Evolutionary conservation across 2,888 invertebrate species (phyloP), one percentile per base, ranked within the genome.

Genomic region (Erpobdella octoculata): DNA sequence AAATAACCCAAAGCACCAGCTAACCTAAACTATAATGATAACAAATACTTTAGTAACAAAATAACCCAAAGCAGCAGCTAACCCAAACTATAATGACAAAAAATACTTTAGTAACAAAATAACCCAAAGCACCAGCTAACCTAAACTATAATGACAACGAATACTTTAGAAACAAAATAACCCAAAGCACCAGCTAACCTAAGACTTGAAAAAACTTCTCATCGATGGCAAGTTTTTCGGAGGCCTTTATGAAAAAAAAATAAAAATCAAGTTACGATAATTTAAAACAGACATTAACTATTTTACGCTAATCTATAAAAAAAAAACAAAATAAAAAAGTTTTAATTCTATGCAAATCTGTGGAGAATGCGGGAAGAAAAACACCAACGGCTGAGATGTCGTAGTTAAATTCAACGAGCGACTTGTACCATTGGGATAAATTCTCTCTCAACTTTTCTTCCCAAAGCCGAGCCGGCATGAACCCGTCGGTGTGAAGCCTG

Each of bases 391-490:
- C 4, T 5, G 1, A 72, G 4, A 73, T 79, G 66, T 83, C 80
- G 18, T 81, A 80, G 73, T 83, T 83, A 61, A 78, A 79, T 65
- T 80, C 80, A 37, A 83, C 79, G 76, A 84, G 85, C 53, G 83
- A 77, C 77, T 85, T 86, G 79, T 86, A 87, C 87, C 87, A 87
- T 28, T 80, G 78, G 33, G 82, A 79, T 33, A 86, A 79, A 76
- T 84, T 85, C 70, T 82, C 80, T 33, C 81, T 78, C 58, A 87
- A 79, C 74, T 85, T 85, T 64, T 83, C 82, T 36, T 85, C 85
- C 87, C 87, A 87, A 69, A 86, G 84, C 74, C 82, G 81, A 77
- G 87, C 87, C 3, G 87, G 86, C 87, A 87, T 87, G 37, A 85
- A 79, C 74, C 85, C 81, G 77, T 81, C 58, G 35, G 46, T 83